Percentiles rank a stretch among this genome's conserved stretches.
These are phyloP conservation scores for Chloroceryle aenea DNA, from an alignment of 2,113 vertebrate species.

Conservation along the genomic window DNA sequence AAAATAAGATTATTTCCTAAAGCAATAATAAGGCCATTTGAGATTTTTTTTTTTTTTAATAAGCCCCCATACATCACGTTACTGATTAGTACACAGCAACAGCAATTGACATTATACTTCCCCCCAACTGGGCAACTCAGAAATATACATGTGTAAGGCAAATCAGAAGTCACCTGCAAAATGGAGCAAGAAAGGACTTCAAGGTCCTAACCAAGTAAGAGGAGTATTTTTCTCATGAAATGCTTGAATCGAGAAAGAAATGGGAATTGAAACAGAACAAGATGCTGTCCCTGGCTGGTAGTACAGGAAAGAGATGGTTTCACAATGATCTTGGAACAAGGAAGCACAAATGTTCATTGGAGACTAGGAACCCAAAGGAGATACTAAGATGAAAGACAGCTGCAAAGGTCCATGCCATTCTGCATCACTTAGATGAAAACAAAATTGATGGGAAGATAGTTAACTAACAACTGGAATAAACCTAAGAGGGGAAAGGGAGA, in stretches of 20 bases:
- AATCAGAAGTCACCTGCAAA: not conserved
- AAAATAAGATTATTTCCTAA: conserved; percentile 7
- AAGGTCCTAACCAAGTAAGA: not conserved
- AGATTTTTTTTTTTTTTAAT: not conserved
- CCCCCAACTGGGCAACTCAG: not conserved
- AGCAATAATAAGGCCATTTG: not conserved
- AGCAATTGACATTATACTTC: not conserved
- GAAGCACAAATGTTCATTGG: not conserved
- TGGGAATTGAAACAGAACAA: not conserved
- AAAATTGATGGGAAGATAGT: not conserved
- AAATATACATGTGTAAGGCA: not conserved
- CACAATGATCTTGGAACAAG: not conserved
- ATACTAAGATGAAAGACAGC: not conserved
- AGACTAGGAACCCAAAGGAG: conserved; percentile 22
- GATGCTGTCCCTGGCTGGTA: not conserved
- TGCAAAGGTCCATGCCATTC: not conserved
- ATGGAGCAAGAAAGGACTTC: not conserved
- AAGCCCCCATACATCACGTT: not conserved
- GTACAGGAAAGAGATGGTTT: not conserved
- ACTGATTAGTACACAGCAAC: not conserved
- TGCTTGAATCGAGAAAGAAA: not conserved
- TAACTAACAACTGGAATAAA: not conserved
- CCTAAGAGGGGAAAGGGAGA: not conserved
- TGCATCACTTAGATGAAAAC: not conserved
- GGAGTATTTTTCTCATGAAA: not conserved